phyloP scores from a whole-genome alignment of 2,888 invertebrate species.

The Meloe dianella region DNA sequence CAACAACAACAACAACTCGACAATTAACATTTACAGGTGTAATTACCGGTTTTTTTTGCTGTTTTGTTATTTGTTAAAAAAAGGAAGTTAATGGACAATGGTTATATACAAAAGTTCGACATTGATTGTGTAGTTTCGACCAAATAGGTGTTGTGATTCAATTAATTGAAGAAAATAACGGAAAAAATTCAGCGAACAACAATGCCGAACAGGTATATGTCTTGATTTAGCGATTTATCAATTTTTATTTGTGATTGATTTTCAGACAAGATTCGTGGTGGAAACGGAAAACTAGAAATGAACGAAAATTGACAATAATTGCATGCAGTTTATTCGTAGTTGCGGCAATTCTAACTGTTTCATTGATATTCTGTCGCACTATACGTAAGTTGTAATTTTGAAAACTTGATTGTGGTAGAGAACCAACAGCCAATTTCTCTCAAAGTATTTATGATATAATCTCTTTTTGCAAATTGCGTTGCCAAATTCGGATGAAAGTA shows the following conservation, averaged over 20 bases:
- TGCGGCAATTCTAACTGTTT: constrained; percentile 58
- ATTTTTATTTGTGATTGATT: not conserved
- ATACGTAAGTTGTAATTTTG: constrained; percentile 23
- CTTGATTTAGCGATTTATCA: not conserved
- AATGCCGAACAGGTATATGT: constrained; percentile 23
- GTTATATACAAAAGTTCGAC: constrained; percentile 19
- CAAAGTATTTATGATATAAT: not conserved
- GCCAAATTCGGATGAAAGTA: too few relatives aligned
- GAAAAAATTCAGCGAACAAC: not conserved
- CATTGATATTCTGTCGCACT: constrained; percentile 27
- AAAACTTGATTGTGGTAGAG: not conserved
- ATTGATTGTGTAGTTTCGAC: constrained; percentile 16
- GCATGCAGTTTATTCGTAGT: constrained; percentile 62
- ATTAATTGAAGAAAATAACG: not conserved
- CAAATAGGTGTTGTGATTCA: constrained; percentile 4
- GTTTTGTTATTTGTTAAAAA: constrained; percentile 15
- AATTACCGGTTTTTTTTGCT: not conserved
- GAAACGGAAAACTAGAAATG: constrained; percentile 67
- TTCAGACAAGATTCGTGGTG: constrained; percentile 37
- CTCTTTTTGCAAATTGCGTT: too few relatives aligned
- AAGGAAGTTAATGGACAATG: constrained; percentile 17
- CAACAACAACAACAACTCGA: too few relatives aligned
- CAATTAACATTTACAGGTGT: not conserved
- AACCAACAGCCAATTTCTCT: not conserved
- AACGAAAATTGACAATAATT: constrained; percentile 66